These are phyloP conservation scores for human (Homo sapiens) DNA, from an alignment of 2,113 vertebrate genomes.

Conservation along the genomic window DNA sequence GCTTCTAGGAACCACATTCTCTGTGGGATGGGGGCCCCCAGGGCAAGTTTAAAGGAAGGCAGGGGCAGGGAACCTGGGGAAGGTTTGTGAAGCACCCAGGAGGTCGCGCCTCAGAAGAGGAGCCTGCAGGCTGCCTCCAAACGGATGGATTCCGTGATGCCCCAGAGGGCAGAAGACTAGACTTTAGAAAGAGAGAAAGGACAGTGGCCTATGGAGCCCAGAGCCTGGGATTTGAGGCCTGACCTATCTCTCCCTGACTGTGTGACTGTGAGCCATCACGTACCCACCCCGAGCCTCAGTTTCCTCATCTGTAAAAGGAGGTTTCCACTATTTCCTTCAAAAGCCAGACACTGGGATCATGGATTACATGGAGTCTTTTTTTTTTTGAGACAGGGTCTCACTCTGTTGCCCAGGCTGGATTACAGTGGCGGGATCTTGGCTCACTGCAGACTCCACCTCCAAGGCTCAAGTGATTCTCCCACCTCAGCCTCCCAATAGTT, in stretches of 20 bases:
- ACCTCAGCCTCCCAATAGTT: not conserved
- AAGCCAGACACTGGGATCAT: not conserved
- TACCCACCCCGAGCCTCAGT: not conserved
- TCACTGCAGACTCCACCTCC: not conserved
- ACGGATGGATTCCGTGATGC: not conserved
- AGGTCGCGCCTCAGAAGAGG: not conserved
- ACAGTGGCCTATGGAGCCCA: not conserved
- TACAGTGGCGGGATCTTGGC: no score
- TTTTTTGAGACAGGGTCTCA: not conserved
- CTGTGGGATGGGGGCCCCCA: not conserved
- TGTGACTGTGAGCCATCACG: not conserved
- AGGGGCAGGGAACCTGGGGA: not conserved
- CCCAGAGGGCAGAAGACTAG: not conserved
- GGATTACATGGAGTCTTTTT: no score
- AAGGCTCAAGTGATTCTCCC: not conserved
- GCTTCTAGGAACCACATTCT: not conserved
- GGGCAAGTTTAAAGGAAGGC: not conserved
- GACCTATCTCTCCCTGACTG: not conserved
- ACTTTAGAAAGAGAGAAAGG: not conserved
- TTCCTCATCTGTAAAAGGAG: not conserved
- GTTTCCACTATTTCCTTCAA: not conserved
- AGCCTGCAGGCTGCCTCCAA: not conserved
- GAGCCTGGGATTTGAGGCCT: not conserved
- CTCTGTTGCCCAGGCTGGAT: not conserved
- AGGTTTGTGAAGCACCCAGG: not conserved